phyloP scores from a whole-genome alignment of 2,797 vertebrate species.

The Leptoclinus maculatus region DNA sequence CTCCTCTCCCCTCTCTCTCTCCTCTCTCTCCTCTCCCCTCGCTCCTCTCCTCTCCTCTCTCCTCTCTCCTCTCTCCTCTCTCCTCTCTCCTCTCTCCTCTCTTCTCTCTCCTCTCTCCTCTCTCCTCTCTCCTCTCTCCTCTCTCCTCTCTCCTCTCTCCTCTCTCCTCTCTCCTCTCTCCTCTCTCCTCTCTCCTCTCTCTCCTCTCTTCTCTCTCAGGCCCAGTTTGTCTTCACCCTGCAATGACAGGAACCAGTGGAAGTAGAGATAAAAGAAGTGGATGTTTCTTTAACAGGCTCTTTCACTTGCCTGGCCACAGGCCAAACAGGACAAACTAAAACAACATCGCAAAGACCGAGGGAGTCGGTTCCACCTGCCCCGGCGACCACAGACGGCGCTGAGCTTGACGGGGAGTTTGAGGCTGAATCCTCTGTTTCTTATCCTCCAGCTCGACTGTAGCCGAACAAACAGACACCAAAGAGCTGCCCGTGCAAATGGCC shows the following conservation, averaged over 20 bases:
- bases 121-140: neutral
- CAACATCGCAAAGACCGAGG: conserved; percentile 38
- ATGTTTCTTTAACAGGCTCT: neutral
- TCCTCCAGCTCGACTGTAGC: conserved; percentile 29
- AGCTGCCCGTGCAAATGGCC: conserved; percentile 47
- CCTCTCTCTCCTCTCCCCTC: too few relatives aligned
- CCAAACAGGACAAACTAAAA: conserved; percentile 58
- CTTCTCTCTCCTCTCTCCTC: neutral
- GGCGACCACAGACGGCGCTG: conserved; percentile 12
- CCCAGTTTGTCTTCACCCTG: neutral
- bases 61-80: neutral
- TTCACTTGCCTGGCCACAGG: conserved; percentile 49
- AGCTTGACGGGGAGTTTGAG: conserved; percentile 30
- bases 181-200: neutral
- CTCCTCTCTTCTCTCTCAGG: neutral
- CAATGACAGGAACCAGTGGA: conserved; percentile 57
- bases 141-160: neutral
- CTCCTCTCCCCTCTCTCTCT: neutral
- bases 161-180: neutral
- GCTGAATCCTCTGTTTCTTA: conserved; percentile 38
- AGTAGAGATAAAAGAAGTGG: conserved; percentile 46
- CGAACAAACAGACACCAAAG: conserved; percentile 19
- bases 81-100: neutral
- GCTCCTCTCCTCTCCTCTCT: too few relatives aligned
- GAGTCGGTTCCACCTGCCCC: conserved; percentile 57